Evolutionary conservation across 2,888 invertebrate genomes (phyloP).

Genomic region (Silvanus unidentatus): DNA sequence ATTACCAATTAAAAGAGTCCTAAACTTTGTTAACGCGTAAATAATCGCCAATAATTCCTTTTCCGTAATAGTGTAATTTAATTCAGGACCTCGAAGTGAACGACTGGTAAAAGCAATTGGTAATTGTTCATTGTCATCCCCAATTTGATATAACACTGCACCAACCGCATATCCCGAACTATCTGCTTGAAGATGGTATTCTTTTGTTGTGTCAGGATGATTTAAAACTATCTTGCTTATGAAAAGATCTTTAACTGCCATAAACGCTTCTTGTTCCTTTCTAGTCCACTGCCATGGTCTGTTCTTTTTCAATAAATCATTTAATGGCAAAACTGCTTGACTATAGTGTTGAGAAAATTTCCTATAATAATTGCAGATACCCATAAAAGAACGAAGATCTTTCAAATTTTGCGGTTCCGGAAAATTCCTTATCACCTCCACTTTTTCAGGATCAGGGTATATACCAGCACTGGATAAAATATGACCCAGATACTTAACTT

Average conservation of each 20-base stretch:
- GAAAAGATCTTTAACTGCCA: conserved; percentile 12
- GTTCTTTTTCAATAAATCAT: conserved; percentile 14
- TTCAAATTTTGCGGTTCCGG: too few relatives aligned
- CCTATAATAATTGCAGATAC: too few relatives aligned
- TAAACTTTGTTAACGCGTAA: conserved; percentile 12
- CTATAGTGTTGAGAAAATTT: conserved; percentile 16
- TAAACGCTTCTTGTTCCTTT: conserved; percentile 13
- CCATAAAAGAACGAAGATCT: too few relatives aligned
- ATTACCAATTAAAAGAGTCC: neutral
- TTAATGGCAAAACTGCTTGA: conserved; percentile 9
- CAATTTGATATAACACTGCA: conserved; percentile 8
- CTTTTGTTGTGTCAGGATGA: conserved; percentile 13
- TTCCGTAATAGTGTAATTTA: conserved; percentile 18
- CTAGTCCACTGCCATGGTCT: conserved; percentile 13
- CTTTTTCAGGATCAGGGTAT: too few relatives aligned
- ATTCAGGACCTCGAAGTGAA: conserved; percentile 10
- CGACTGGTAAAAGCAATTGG: conserved; percentile 15
- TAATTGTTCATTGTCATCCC: conserved; percentile 6
- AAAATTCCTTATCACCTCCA: too few relatives aligned
- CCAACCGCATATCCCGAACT: too few relatives aligned
- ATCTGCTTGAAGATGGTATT: conserved; percentile 15
- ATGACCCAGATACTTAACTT: too few relatives aligned
- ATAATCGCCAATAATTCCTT: conserved; percentile 17
- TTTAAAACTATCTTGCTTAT: conserved; percentile 12
- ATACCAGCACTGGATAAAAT: too few relatives aligned